A percentile compares a stretch with the other conserved stretches of the same genome.
phyloP scores from a whole-genome alignment of 2,797 vertebrate species.

The Ataeniobius toweri region DNA sequence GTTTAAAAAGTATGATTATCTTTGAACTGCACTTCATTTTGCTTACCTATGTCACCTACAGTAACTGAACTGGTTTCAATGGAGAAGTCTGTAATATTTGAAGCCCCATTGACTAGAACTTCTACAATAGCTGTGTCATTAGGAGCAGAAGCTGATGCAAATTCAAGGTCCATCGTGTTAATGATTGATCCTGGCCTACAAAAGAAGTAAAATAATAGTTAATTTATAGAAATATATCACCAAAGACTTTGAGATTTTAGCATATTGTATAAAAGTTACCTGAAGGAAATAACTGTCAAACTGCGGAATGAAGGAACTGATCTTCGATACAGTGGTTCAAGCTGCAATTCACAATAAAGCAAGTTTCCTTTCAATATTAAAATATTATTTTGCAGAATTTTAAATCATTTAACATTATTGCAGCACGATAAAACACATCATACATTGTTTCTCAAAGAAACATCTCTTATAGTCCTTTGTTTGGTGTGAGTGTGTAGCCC shows the following conservation, averaged over 20 bases:
- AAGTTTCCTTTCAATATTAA: too few relatives aligned
- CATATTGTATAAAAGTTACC: conserved; percentile 33
- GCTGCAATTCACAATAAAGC: conserved; percentile 30
- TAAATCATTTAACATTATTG: too few relatives aligned
- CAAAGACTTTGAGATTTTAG: background rate
- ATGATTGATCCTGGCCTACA: conserved; percentile 15
- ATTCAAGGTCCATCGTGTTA: conserved; percentile 8
- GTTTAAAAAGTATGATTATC: background rate
- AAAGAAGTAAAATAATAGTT: background rate
- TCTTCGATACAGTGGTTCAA: conserved; percentile 32
- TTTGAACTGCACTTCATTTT: too few relatives aligned
- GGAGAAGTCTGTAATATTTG: conserved; percentile 43
- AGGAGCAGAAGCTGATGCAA: conserved; percentile 30
- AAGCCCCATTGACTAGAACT: conserved; percentile 48
- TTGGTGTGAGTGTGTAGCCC: too few relatives aligned
- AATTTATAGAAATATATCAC: background rate
- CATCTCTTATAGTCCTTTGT: too few relatives aligned
- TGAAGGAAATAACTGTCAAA: conserved; percentile 46
- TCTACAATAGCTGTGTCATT: conserved; percentile 26
- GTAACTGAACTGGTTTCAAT: conserved; percentile 41
- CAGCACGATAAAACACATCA: too few relatives aligned
- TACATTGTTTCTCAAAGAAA: too few relatives aligned
- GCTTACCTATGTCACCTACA: conserved; percentile 51
- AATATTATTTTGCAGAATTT: too few relatives aligned
- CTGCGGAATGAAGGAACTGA: conserved; percentile 42